Percentiles rank a stretch among this genome's conserved stretches.
These are phyloP conservation scores for Heteronetta atricapilla DNA, from an alignment of 2,113 vertebrate genomes.

Conservation along the genomic window DNA sequence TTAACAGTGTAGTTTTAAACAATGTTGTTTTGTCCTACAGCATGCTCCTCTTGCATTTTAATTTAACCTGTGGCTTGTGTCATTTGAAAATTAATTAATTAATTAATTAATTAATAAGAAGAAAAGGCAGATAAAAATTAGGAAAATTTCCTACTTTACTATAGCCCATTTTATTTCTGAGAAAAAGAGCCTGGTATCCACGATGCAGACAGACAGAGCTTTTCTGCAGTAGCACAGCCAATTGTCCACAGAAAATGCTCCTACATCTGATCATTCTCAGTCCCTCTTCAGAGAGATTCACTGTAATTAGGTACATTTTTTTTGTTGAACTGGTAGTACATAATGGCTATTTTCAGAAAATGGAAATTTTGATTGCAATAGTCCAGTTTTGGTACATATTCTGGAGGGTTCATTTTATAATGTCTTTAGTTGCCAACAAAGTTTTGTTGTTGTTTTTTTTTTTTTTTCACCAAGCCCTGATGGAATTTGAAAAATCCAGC, in stretches of 20 bases:
- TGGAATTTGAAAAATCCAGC: neutral
- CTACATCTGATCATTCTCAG: neutral
- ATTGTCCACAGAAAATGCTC: neutral
- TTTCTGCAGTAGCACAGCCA: neutral
- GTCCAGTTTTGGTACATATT: neutral
- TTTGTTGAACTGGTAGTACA: neutral
- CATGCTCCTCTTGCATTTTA: neutral
- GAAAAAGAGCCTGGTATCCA: neutral
- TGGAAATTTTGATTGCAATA: neutral
- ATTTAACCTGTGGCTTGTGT: neutral
- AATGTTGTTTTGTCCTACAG: neutral
- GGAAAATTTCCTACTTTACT: neutral
- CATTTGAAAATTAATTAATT: neutral
- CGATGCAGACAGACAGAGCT: neutral
- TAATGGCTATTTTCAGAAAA: neutral
- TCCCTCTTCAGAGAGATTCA: neutral
- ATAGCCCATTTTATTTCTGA: neutral
- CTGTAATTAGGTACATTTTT: neutral
- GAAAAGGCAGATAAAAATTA: neutral
- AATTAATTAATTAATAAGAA: no score
- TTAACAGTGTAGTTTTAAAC: neutral
- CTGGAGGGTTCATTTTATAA: neutral
- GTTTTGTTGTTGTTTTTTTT: neutral
- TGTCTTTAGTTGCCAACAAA: neutral
- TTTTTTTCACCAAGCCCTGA: neutral